Base-by-base conservation (phyloP, 2,888 invertebrate species). In the Cynaeus angustus region DNA sequence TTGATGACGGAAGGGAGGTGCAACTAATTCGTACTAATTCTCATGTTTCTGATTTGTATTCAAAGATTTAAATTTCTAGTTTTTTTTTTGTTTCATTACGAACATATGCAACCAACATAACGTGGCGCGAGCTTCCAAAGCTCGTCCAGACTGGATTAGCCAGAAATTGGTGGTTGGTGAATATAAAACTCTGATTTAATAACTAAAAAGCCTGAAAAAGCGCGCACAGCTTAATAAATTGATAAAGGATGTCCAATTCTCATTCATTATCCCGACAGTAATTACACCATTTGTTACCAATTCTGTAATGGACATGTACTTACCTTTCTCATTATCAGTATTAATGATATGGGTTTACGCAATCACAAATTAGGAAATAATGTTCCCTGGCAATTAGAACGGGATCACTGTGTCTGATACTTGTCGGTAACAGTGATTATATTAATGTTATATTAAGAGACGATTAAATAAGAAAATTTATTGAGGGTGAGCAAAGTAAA, bases 401-500 rank as follows among this genome's bases (percentile, higher is more conserved):
- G n/a, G n/a, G n/a, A n/a, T n/a, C n/a, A n/a, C n/a, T n/a, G n/a
- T n/a, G n/a, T n/a, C n/a, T n/a, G n/a, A n/a, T n/a, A n/a, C n/a
- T n/a, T n/a, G 21, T 21, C 21, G 1, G 21, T 4, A 21, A 4
- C 21, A 21, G 1, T 21, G 21, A 21, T 21, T 21, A 3, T 4
- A 21, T 3, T 21, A 21, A 21, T 21, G 4, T 21, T 21, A 3
- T 1, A 21, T 21, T 4, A n/a, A 33, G 1, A n/a, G 33, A 33
- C 33, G 33, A 33, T 46, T 50, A 56, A 48, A 56, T 68, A 68
- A 62, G 64, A 68, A 68, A 68, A 37, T 68, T 68, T 64, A 53
- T 68, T 64, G 56, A 58, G 53, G 53, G 56, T 67, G 67, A 71
- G 59, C 62, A 66, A 59, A 69, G 68, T 68, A 68, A 59, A 69